These are phyloP conservation scores for Sarcophaga carnaria DNA, from an alignment of 2,888 invertebrate genomes.

Conservation along the genomic window DNA sequence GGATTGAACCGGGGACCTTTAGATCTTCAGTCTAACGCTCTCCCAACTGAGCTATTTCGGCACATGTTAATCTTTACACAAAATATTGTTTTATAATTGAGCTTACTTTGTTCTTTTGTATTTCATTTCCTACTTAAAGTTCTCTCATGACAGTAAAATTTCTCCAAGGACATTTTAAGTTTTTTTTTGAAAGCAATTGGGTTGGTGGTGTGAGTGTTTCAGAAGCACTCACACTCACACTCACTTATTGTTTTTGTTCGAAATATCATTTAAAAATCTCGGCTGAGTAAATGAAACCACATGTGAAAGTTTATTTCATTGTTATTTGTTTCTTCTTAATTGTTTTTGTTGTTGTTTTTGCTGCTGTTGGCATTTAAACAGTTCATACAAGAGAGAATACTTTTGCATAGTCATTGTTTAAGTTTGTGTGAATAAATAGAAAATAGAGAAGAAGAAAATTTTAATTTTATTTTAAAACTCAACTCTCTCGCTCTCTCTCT, in stretches of 20 bases:
- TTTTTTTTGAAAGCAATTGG: neutral
- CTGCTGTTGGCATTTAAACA: constrained; percentile 27
- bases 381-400: constrained; percentile 37
- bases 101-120: too few relatives aligned
- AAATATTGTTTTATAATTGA: neutral
- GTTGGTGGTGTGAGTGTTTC: neutral
- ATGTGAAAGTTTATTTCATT: constrained; percentile 43
- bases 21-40: constrained; percentile 81
- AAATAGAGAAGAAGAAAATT: constrained; percentile 42
- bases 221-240: neutral
- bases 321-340: neutral
- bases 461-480: constrained; percentile 59
- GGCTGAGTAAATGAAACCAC: constrained; percentile 41
- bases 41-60: constrained; percentile 82
- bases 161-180: constrained; percentile 43
- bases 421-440: constrained; percentile 13
- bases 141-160: neutral
- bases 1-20: constrained; percentile 78
- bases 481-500: neutral
- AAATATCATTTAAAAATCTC: constrained; percentile 46
- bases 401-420: constrained; percentile 47
- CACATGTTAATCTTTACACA: neutral
- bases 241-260: neutral
- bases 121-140: too few relatives aligned
- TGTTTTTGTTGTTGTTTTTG: constrained; percentile 21